Evolutionary conservation across 2,797 vertebrate species (phyloP).

Genomic region (Denticeps clupeoides): DNA sequence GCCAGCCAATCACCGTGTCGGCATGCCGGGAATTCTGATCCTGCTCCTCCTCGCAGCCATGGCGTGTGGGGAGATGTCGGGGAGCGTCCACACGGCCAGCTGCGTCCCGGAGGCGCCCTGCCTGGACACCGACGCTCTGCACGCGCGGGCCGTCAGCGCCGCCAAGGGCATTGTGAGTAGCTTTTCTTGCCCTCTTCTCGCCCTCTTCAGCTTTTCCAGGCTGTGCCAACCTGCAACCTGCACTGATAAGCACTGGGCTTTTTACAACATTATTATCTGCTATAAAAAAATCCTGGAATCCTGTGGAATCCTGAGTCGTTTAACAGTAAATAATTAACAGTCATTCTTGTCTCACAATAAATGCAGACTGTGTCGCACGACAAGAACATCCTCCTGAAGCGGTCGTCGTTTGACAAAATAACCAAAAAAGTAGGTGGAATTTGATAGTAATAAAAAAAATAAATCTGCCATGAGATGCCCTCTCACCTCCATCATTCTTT

Average conservation of each 20-base stretch:
- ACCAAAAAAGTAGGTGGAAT: conserved; percentile 14
- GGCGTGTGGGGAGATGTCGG: not conserved
- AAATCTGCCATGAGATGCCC: not conserved
- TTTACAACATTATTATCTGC: too few relatives aligned
- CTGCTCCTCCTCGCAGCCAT: not conserved
- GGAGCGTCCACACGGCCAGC: not conserved
- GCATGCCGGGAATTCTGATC: not conserved
- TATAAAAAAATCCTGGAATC: too few relatives aligned
- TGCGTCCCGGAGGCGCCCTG: not conserved
- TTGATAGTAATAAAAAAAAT: not conserved
- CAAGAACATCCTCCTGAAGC: conserved; percentile 26
- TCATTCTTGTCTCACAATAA: too few relatives aligned
- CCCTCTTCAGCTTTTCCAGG: too few relatives aligned
- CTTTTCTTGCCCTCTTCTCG: not conserved
- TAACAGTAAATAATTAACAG: too few relatives aligned
- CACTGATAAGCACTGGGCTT: too few relatives aligned
- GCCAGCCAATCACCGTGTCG: not conserved
- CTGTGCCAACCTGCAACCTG: too few relatives aligned
- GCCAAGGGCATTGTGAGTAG: not conserved
- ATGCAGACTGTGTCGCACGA: too few relatives aligned
- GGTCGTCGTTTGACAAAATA: conserved; percentile 21
- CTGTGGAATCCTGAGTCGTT: too few relatives aligned
- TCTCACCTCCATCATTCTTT: not conserved
- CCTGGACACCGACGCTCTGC: not conserved
- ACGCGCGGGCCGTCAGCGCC: not conserved